Base-by-base conservation (phyloP, 2,888 invertebrate species). In the Caenorhabditis plicata region DNA sequence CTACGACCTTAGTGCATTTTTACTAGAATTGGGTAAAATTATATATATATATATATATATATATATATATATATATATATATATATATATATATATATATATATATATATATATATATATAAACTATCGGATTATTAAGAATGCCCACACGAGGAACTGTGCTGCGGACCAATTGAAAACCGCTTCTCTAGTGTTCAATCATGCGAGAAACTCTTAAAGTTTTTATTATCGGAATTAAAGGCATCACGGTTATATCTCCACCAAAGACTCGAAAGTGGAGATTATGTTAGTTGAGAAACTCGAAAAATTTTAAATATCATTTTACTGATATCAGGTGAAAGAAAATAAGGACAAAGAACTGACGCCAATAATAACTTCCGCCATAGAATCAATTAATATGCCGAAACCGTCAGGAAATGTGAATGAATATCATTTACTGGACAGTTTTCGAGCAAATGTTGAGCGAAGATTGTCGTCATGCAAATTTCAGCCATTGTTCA, bases 1-100 rank as follows among this genome's bases (percentile, higher is more conserved):
- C 17, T 68, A 61, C 41, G 68, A 71, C 49, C 56, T 71, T 23
- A 68, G 68, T 44, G 65, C 69, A 13, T 68, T 69, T 46, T 51
- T 72, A 9, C 47, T 65, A 4, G 68, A 72, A 35, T 31, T 72
- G 31, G 68, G 70, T 64, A 23, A 27, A 42, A 27, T 29, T 25
- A 39, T 44, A n/a, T 15, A 38, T 33, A 13, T 17, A 1, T 29
- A 4, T 46, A 8, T 26, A 13, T n/a, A 19, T 13, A 20, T 13
- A 36, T 17, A 1, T 11, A 13, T 11, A 36, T 13, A 36, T 11
- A 27, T 8, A 7, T 8, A 27, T 27, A 11, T 27, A 27, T n/a
- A 9, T 36, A 15, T 17, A 9, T 13, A 36, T 15, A 36, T 19
- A 7, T 22, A 26, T 26, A 8, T n/a, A 17, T 17, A 2, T 25